phyloP scores from a whole-genome alignment of 2,888 invertebrate genomes.

The Brenthis daphne region DNA sequence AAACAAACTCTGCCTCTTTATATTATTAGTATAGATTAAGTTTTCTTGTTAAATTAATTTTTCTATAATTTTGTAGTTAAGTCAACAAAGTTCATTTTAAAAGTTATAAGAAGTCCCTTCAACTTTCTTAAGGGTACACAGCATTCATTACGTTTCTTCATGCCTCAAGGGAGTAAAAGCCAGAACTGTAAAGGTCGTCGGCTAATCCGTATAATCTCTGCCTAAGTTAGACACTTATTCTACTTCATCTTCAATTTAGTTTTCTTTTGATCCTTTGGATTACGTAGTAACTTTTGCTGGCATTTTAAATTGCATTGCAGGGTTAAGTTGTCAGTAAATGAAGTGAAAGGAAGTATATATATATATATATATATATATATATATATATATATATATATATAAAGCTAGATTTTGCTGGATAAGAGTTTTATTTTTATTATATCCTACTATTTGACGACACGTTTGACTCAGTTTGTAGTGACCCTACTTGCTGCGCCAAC shows the following conservation, averaged over 20 bases:
- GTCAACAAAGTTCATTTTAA: constrained; percentile 2
- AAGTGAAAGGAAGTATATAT: too few relatives aligned
- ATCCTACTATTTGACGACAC: too few relatives aligned
- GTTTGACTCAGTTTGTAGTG: too few relatives aligned
- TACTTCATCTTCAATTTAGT: constrained; percentile 13
- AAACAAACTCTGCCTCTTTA: too few relatives aligned
- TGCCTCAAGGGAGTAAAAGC: background rate
- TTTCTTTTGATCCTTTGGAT: constrained; percentile 6
- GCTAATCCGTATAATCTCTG: constrained; percentile 17
- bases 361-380: too few relatives aligned
- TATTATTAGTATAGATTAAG: too few relatives aligned
- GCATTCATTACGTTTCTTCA: constrained; percentile 5
- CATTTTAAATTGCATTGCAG: background rate
- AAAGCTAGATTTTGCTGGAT: too few relatives aligned
- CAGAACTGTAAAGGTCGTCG: constrained; percentile 1
- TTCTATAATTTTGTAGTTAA: too few relatives aligned
- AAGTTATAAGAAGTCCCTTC: background rate
- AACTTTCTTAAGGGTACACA: constrained; percentile 1
- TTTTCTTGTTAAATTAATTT: too few relatives aligned
- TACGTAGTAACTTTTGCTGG: background rate
- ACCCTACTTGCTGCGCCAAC: too few relatives aligned
- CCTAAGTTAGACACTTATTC: constrained; percentile 15
- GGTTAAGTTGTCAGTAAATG: background rate
- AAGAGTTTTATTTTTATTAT: too few relatives aligned
- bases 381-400: too few relatives aligned